Base-by-base conservation (phyloP, 2,888 invertebrate species). In the Acanthacorydalis orientalis region DNA sequence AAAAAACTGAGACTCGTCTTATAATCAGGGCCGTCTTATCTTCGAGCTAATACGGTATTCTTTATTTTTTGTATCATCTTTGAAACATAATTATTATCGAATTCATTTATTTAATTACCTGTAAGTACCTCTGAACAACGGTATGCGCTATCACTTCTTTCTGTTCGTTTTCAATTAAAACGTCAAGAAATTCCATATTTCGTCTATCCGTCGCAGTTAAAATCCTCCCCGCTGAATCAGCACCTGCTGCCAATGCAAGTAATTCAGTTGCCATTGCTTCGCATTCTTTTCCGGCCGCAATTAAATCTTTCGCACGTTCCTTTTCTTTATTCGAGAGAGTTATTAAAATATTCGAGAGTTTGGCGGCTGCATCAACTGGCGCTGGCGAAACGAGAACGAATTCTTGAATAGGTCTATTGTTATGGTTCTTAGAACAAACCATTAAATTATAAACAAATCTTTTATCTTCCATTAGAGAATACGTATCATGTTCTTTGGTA, bases 301-400 rank as follows among this genome's bases (percentile, higher is more conserved):
- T 85, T 54, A 98, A 74, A 69, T 98, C 98, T 70, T 90, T 90
- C 51, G 96, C 92, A 62, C 98, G 76, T 70, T 98, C 98, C 70
- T 98, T 97, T 70, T 97, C 96, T 72, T 91, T 93, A 53, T 83
- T 84, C 10, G 93, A 92, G 54, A 95, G 72, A 53, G 75, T 80
- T 50, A 89, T 83, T 58, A 89, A 83, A 57, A 91, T 90, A 61
- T 89, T 89, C 1, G 96, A 95, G 53, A 98, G 70, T 68, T 98
- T 98, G 49, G 96, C 96, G 15, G 98, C 97, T 11, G 96, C 92
- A 63, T 98, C 97, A 31, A 97, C 95, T 0, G 97, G 97, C 4
- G 97, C 97, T n/a, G 95, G 93, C 1, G 96, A 96, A n/a, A 95
- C 89, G 50, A 98, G 71, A 31, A 98, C 86, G 64, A 98, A 98